These are phyloP conservation scores for Accipiter cooperii DNA, from an alignment of 2,113 vertebrate species.

Conservation along the genomic window DNA sequence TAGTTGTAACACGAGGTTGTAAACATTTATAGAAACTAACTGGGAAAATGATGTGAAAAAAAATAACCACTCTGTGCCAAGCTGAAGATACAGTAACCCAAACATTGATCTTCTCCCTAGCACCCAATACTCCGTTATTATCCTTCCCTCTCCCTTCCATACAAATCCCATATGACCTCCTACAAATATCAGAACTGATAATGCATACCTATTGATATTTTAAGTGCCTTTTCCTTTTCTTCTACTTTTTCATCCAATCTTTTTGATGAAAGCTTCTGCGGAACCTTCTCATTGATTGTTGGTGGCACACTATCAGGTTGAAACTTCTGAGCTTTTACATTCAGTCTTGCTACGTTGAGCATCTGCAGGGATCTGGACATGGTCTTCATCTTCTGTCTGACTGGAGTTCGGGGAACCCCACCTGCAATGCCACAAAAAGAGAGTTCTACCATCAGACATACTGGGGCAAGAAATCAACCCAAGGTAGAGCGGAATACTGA, in stretches of 20 bases:
- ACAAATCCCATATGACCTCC: not conserved
- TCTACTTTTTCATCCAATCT: conserved; percentile 68
- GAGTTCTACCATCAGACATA: not conserved
- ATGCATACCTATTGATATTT: conserved; percentile 41
- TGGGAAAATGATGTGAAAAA: not conserved
- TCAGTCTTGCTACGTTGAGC: conserved; percentile 91
- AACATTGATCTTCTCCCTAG: not conserved
- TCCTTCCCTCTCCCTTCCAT: not conserved
- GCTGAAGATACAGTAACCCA: not conserved
- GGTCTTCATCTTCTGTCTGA: conserved; percentile 95
- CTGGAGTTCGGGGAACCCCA: conserved; percentile 86
- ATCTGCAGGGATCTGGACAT: conserved; percentile 97
- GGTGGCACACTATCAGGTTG: conserved; percentile 69
- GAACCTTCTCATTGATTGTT: conserved; percentile 48
- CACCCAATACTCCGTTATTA: not conserved
- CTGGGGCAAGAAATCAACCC: not conserved
- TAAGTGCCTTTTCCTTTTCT: conserved; percentile 59
- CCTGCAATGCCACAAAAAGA: conserved; percentile 60
- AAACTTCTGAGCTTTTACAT: conserved; percentile 88
- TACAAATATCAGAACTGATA: not conserved
- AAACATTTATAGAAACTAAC: not conserved
- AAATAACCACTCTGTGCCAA: not conserved
- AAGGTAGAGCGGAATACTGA: not conserved
- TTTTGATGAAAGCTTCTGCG: conserved; percentile 62
- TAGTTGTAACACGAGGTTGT: not conserved